Percentiles rank a stretch among this genome's conserved stretches.
Conservation (phyloP, 2,797 vertebrate genomes). For the Silurus aristotelis region DNA sequence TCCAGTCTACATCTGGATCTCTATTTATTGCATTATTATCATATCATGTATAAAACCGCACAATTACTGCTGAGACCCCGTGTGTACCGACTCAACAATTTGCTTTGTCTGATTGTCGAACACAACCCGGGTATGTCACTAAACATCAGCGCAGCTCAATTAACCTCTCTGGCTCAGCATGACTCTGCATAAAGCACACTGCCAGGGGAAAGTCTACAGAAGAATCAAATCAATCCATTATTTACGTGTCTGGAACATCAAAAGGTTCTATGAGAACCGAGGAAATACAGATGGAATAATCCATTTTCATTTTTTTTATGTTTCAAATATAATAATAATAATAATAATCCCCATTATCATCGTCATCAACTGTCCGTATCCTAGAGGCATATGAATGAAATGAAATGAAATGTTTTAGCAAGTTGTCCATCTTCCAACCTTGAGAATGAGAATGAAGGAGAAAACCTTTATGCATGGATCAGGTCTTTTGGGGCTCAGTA, state of each 20-base stretch:
- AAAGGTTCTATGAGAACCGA: no score
- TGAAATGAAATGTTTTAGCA: no score
- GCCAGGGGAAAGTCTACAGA: constrained; percentile 9
- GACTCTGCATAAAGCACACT: constrained; percentile 20
- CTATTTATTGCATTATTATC: background rate
- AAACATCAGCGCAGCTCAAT: constrained; percentile 34
- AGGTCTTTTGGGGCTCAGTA: constrained; percentile 10
- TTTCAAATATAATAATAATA: no score
- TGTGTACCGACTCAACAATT: background rate
- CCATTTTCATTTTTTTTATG: no score
- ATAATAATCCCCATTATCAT: no score
- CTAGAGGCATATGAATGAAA: no score
- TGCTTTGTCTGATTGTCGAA: background rate
- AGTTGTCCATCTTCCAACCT: background rate
- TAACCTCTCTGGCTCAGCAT: constrained; percentile 37
- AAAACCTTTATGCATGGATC: constrained; percentile 26
- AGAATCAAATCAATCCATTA: constrained; percentile 19
- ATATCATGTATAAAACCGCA: background rate
- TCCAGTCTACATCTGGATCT: background rate
- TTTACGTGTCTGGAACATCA: constrained; percentile 6
- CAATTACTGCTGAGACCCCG: background rate
- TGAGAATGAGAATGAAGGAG: constrained; percentile 4
- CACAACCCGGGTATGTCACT: constrained; percentile 5
- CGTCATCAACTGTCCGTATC: no score
- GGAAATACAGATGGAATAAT: no score